Evolutionary conservation across 1,140 invertebrate genomes (phyloP).

Genomic region (Pseudomyrmex pallidus): DNA sequence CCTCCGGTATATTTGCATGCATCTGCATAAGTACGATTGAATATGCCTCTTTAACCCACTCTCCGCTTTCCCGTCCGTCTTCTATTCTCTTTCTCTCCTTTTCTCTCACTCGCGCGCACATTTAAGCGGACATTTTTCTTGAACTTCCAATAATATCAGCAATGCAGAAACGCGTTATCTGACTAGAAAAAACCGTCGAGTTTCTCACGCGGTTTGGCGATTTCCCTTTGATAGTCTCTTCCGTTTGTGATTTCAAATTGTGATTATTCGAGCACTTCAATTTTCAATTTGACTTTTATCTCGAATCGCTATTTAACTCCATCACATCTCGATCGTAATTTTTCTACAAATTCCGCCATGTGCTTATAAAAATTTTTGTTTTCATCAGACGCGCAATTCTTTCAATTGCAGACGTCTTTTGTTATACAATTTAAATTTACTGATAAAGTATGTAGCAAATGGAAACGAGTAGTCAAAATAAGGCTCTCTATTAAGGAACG

Average conservation of each 20-base stretch:
- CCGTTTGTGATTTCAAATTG: slow-evolving; percentile 2
- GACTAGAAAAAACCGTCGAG: slow-evolving; percentile 1
- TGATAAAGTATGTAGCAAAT: no score
- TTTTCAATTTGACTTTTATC: slow-evolving; percentile 37
- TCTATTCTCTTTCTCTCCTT: no score
- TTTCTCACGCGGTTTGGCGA: not conserved
- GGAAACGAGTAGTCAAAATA: not conserved
- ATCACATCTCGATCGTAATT: slow-evolving; percentile 27
- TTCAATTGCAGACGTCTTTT: no score
- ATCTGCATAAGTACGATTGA: slow-evolving; percentile 76
- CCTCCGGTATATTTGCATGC: slow-evolving; percentile 72
- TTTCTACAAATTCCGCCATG: slow-evolving; percentile 40
- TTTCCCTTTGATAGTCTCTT: not conserved
- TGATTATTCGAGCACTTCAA: slow-evolving; percentile 45
- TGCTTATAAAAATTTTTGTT: slow-evolving; percentile 27
- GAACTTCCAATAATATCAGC: slow-evolving; percentile 4
- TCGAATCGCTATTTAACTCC: slow-evolving; percentile 17
- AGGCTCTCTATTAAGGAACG: not conserved
- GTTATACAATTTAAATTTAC: no score
- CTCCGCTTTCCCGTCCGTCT: not conserved
- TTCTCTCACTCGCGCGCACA: no score
- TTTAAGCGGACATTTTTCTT: slow-evolving; percentile 27
- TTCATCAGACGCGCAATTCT: slow-evolving; percentile 1
- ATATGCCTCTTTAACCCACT: slow-evolving; percentile 43
- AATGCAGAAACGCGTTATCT: not conserved